Evolutionary conservation across 2,113 vertebrate genomes (phyloP), one percentile per base, ranked within the genome.

Genomic region (Falcunculus frontatus): DNA sequence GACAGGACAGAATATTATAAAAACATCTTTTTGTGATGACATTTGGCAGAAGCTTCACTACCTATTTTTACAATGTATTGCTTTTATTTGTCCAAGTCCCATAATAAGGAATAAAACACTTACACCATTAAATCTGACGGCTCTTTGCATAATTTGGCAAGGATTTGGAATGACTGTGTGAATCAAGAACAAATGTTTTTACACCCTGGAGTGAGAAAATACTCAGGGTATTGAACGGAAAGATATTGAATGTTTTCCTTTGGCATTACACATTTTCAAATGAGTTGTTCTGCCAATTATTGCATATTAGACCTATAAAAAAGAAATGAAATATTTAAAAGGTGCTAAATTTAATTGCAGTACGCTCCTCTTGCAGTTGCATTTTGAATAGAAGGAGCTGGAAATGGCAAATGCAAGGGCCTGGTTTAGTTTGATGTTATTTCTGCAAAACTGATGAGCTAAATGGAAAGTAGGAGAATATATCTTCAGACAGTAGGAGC

Each of bases 171-270:
- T 88, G 82, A 44, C 75, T 7, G 1, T 63, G 60, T 81, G 94
- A 90, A 78, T 95, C 73, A 89, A 92, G 91, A 87, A 78, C 89
- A 91, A 95, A 92, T 89, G 77, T 92, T 96, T 97, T 95, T 87
- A 78, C 73, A 95, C 86, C 80, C 73, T 64, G 52, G 80, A 81
- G 76, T 89, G 86, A 91, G 76, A 89, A 96, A 96, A 91, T 80
- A 83, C 64, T 87, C 63, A 84, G 75, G 13, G 39, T 68, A 86
- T 52, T 88, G 90, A 88, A 89, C 1, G 23, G 85, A 92, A 95
- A 92, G 85, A 70, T 88, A 95, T 56, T 94, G 68, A 93, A 94
- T 78, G 52, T 60, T 92, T 95, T 94, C 16, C 14, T 94, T 92
- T 94, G 82, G 79, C 79, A 79, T 73, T 49, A n/a, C 1, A 8